Evolutionary conservation across 2,797 vertebrate genomes (phyloP), one percentile per base, ranked within the genome.

Genomic region (Clarias laeviceps): DNA sequence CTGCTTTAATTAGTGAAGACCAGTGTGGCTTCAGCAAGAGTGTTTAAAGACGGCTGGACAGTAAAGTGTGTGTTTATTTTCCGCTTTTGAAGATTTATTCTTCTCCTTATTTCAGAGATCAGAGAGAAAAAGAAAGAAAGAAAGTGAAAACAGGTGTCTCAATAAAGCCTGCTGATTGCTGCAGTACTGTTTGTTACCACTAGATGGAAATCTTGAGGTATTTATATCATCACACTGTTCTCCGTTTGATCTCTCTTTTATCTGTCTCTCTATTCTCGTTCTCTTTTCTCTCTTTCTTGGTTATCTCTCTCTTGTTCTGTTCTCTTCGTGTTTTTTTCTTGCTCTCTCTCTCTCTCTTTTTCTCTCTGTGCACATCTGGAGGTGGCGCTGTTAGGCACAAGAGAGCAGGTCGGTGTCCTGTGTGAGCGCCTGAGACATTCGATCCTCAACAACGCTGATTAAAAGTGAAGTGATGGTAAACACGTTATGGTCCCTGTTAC

Each of bases 111-210:
- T 24, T 40, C 9, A 73, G 45, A 18, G 24, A 29, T 20, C 11
- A 45, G 7, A 57, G 50, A 22, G 14, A 24, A 14, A 59, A 1
- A 32, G 17, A 24, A 15, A 59, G 17, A 37, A 24, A 59, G 29
- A 78, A 14, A 79, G 32, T 1, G 8, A 5, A 59, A 22, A 34
- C 27, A 34, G 65, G 29, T 15, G 27, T 0, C 3, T 22, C 18
- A 77, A 22, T 20, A 20, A 57, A 9, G 20, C 0, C 50, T 54
- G 22, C 18, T 34, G 20, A 22, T 9, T 17, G 11, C 14, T 64
- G 77, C 37, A 80, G 34, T 80, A 24, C 77, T 45, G 34, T 5
- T n/a, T 45, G 6, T 80, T 22, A 80, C 62, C 77, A 80, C 59
- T 18, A 80, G 59, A 80, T 15, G 77, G 77, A 45, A 40, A 14